Conservation (phyloP, 2,797 vertebrate genomes). For the Gymnopithys bicolor region DNA sequence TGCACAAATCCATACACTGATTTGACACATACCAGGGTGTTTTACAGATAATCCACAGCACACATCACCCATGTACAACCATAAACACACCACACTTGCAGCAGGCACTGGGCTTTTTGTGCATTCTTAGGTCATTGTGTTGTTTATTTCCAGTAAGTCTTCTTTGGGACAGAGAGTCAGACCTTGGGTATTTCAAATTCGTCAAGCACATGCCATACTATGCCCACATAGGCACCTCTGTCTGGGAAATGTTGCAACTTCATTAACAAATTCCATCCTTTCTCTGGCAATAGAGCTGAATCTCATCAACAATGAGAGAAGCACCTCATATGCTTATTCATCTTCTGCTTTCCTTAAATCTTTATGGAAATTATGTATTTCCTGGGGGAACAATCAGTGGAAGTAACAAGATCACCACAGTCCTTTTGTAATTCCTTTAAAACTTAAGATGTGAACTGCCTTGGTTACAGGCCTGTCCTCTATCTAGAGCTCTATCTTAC, state of each 20-base stretch:
- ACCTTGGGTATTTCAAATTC: not conserved
- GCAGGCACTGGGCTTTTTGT: not conserved
- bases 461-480: not conserved
- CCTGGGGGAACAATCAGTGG: not conserved
- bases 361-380: not conserved
- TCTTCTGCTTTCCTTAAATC: not conserved
- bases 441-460: not conserved
- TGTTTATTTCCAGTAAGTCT: not conserved
- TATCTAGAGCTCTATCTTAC: not conserved
- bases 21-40: not conserved
- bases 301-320: not conserved
- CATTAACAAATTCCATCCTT: not conserved
- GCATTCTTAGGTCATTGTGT: not conserved
- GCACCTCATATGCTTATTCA: not conserved
- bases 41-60: not conserved
- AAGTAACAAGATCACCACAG: not conserved
- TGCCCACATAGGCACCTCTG: not conserved
- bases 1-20: not conserved
- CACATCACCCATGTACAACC: not conserved
- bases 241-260: not conserved
- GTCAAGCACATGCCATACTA: not conserved
- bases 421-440: not conserved
- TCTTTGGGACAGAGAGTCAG: not conserved
- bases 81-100: accelerated
- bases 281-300: not conserved